Evolutionary conservation across 2,113 vertebrate genomes (phyloP).

Genomic region (Callipepla squamata): DNA sequence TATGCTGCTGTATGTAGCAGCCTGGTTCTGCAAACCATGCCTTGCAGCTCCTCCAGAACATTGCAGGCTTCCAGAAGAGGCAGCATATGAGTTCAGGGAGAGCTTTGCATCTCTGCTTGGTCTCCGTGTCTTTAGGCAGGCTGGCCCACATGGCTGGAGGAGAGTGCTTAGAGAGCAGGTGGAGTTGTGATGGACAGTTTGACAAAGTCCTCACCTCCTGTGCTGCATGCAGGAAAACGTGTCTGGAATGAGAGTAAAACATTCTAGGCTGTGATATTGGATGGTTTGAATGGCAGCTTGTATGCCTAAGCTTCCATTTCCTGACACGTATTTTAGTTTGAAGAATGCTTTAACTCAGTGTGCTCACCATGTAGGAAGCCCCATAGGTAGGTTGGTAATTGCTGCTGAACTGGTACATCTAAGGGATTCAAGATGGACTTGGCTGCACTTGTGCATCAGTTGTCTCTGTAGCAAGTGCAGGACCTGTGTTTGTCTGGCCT

Average conservation of each 20-base stretch:
- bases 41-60: not conserved
- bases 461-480: not conserved
- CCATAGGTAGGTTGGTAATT: not conserved
- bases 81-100: not conserved
- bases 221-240: not conserved
- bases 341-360: not conserved
- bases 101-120: too few relatives aligned
- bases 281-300: not conserved
- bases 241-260: not conserved
- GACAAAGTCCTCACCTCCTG: not conserved
- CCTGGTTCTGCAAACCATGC: not conserved
- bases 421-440: accelerated
- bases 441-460: accelerated
- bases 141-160: not conserved
- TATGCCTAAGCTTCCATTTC: not conserved
- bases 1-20: accelerated
- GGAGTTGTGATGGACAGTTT: not conserved
- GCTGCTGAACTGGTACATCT: not conserved
- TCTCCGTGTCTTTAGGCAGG: too few relatives aligned
- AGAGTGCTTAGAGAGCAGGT: not conserved
- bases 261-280: not conserved
- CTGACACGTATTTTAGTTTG: not conserved
- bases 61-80: not conserved
- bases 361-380: accelerated
- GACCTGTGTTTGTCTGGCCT: not conserved